Evolutionary conservation across 2,888 invertebrate species (phyloP).

Genomic region (Melinaea marsaeus): DNA sequence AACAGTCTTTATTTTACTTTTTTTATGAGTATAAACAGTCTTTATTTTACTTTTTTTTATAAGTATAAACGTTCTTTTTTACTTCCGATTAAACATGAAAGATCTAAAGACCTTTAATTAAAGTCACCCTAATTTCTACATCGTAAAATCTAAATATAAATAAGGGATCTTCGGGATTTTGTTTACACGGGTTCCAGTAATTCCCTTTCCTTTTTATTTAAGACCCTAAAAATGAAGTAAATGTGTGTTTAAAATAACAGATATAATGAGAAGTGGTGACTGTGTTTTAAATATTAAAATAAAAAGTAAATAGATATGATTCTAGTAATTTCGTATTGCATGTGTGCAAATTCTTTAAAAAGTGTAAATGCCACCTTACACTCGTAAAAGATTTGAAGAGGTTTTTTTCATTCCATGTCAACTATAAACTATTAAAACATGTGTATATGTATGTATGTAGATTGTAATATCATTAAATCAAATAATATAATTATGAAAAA

Average conservation of each 20-base stretch:
- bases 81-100: not conserved
- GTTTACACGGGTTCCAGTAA: slow-evolving; percentile 20
- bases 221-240: not conserved
- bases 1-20: too few relatives aligned
- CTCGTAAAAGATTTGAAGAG: too few relatives aligned
- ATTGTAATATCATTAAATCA: too few relatives aligned
- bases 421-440: too few relatives aligned
- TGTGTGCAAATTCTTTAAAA: too few relatives aligned
- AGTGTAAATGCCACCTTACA: too few relatives aligned
- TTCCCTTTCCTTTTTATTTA: slow-evolving; percentile 8
- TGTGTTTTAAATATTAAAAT: not conserved
- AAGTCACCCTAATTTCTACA: slow-evolving; percentile 19
- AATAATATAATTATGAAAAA: too few relatives aligned
- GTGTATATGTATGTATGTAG: too few relatives aligned
- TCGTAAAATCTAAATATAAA: slow-evolving; percentile 17
- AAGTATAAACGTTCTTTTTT: not conserved
- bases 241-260: not conserved
- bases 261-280: slow-evolving; percentile 1
- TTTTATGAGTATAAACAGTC: too few relatives aligned
- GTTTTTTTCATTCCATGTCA: too few relatives aligned
- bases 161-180: slow-evolving; percentile 22
- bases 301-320: not conserved
- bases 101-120: slow-evolving; percentile 18
- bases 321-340: too few relatives aligned
- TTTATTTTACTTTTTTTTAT: too few relatives aligned